These are phyloP conservation scores for Heterocephalus glaber DNA, from an alignment of 2,113 vertebrate species.

Conservation along the genomic window DNA sequence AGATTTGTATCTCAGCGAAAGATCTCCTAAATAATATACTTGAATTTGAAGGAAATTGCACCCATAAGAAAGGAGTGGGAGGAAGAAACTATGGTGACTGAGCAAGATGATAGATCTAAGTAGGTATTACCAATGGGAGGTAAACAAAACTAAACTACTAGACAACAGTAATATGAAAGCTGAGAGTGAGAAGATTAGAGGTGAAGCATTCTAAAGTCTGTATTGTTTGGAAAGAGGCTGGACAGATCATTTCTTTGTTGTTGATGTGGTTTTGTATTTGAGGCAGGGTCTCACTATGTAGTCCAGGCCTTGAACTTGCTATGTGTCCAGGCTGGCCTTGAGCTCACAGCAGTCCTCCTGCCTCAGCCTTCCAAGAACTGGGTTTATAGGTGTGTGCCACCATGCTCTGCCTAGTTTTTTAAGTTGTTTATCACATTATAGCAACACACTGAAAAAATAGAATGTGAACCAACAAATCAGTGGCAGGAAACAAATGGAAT, in stretches of 20 bases:
- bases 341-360: neutral
- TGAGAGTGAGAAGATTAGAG: neutral
- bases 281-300: neutral
- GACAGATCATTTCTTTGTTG: neutral
- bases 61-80: neutral
- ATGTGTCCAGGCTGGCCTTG: neutral
- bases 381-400: neutral
- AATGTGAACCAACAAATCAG: neutral
- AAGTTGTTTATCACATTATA: neutral
- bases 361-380: neutral
- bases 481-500: neutral
- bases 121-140: neutral
- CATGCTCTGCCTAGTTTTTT: neutral
- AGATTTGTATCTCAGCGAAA: neutral
- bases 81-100: neutral
- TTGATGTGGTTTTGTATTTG: neutral
- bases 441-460: neutral
- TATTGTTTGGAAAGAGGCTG: neutral
- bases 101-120: neutral
- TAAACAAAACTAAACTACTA: neutral
- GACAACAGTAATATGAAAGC: neutral
- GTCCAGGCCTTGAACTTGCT: neutral
- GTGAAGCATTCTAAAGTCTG: neutral
- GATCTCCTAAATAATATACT: neutral
- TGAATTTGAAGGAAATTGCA: conserved; percentile 4